Base-by-base conservation (phyloP, 2,888 invertebrate species). In the Cephus rjabovi region DNA sequence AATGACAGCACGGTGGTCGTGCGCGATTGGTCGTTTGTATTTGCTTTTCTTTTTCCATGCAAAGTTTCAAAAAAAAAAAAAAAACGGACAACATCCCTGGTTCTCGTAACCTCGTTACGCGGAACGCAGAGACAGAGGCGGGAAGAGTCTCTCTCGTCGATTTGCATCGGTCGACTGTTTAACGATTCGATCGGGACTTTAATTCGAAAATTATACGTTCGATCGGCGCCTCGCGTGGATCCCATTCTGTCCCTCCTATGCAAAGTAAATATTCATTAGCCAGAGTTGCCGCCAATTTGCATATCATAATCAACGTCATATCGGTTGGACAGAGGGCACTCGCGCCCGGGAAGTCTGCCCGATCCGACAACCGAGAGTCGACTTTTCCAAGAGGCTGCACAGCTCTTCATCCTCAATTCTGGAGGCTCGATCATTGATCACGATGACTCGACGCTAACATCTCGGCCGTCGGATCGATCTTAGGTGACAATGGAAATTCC, bases 121-220 rank as follows among this genome's bases (percentile, higher is more conserved):
- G 40, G 15, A 70, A 70, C 70, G 70, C 30, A 70, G 70, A 3
- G 35, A 35, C 35, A 35, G 35, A 35, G 35, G 35, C 35, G 35
- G 3, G 12, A 35, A 35, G 71, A 11, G n/a, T 31, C 71, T 70
- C 74, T 30, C 74, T 37, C 35, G 30, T 33, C 74, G 70, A 87
- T 87, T 88, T 87, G 86, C 86, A 89, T 87, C 82, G 79, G 83
- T 85, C 86, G 86, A 87, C 86, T 87, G 85, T 89, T 88, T 86
- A 88, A 87, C 85, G 86, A 89, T 89, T 88, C 87, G 86, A 86
- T 86, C 82, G 84, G 79, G 79, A 79, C 84, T 87, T 89, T 89
- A 89, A 91, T 91, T 90, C 86, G 89, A 90, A 87, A 91, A 90
- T 90, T 90, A 90, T 89, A 89, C 90, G 86, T 88, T 89, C 89